phyloP scores from a whole-genome alignment of 2,888 invertebrate genomes.

The Pseudoips prasinana region DNA sequence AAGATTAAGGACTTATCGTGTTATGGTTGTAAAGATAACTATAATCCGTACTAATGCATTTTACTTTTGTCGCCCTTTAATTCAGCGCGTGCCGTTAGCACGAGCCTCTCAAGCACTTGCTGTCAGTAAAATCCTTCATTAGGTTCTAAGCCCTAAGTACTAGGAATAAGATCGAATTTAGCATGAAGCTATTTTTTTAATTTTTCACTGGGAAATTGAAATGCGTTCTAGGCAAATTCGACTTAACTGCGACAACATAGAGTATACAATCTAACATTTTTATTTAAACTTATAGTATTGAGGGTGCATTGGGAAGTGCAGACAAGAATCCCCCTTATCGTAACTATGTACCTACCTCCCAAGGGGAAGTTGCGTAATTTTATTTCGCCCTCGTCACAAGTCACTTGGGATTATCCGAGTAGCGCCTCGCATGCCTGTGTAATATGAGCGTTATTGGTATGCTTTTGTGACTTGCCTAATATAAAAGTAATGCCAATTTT shows the following conservation, averaged over 20 bases:
- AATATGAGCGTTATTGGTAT: conserved; percentile 43
- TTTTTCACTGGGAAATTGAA: no score
- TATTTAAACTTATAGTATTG: conserved; percentile 7
- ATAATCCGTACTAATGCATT: conserved; percentile 66
- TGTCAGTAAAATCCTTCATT: no score
- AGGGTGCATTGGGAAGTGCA: conserved; percentile 73
- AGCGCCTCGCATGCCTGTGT: conserved; percentile 42
- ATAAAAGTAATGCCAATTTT: conserved; percentile 29
- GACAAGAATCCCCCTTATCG: conserved; percentile 70
- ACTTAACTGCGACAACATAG: no score
- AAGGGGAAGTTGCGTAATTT: conserved; percentile 63
- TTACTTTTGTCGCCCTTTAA: conserved; percentile 61
- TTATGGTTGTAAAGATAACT: conserved; percentile 69
- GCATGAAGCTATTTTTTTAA: no score
- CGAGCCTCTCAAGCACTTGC: no score
- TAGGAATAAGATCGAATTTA: no score
- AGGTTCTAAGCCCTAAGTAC: no score
- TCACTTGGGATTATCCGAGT: conserved; percentile 40
- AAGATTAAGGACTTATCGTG: conserved; percentile 68
- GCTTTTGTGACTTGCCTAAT: conserved; percentile 21
- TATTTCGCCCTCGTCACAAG: conserved; percentile 48
- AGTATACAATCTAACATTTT: no score
- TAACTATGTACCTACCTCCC: conserved; percentile 55
- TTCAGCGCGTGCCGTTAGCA: conserved; percentile 55
- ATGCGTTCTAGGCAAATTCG: no score